Evolutionary conservation across 2,888 invertebrate species (phyloP), one percentile per base, ranked within the genome.

Genomic region (Trichogramma dendrolimi): DNA sequence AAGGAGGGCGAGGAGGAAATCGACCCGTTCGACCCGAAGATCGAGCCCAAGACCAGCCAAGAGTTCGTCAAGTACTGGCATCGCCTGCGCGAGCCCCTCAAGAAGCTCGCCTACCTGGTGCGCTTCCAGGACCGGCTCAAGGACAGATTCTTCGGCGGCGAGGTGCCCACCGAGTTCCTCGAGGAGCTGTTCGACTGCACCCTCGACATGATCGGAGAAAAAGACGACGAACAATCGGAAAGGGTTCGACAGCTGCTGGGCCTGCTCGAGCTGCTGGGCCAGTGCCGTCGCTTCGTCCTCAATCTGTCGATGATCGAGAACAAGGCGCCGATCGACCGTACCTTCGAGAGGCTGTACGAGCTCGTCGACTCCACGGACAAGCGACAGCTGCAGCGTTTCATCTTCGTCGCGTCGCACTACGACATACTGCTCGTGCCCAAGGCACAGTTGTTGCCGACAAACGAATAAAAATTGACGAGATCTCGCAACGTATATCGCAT

Each of bases 221-320:
- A 2, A 2, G 3, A 27, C 27, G 27, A 27, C 3, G 27, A 27
- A 27, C 27, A 27, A 2, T 2, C 4, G 3, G 62, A 70, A 27
- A 68, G 68, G 8, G 42, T 64, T 7, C 52, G 55, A 10, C 11
- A 42, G 7, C 65, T 76, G 14, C 54, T 72, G 4, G 72, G 75
- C 38, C 49, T 77, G 62, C 62, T 77, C 40, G 55, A n/a, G n/a
- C 67, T 62, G 49, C 54, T 76, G 6, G 70, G 70, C 58, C 60
- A 67, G 50, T 76, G 75, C 62, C 71, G 71, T 38, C 70, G 77
- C 67, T 77, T 77, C 55, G 55, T 67, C 39, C 60, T 77, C 44
- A 71, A 70, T 8, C 14, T 75, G 4, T 69, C 62, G 7, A 62
- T 66, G 61, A 61, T 66, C 10, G 27, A 27, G 27, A 27, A 27